Evolutionary conservation across 2,888 invertebrate species (phyloP).

Genomic region (Andrena flavipes): DNA sequence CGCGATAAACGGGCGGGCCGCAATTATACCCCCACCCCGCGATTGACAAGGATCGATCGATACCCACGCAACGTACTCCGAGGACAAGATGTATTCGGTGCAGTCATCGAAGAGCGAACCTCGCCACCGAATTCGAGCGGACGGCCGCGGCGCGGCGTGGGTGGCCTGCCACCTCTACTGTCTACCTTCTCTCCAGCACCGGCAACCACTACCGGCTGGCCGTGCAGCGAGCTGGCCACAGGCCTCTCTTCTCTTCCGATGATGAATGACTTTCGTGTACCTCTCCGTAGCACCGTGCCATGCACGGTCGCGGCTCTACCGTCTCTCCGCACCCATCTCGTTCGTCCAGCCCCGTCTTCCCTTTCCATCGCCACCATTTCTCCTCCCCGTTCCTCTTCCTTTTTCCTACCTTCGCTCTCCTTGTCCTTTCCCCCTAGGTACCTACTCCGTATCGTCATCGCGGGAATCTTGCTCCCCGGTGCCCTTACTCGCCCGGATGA

Average conservation of each 20-base stretch:
- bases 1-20: not conserved
- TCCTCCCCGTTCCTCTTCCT: not conserved
- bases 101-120: constrained; percentile 43
- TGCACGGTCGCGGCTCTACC: constrained; percentile 13
- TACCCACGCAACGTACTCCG: not conserved
- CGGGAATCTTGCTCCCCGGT: not conserved
- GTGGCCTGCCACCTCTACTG: constrained; percentile 75
- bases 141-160: constrained; percentile 74
- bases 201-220: constrained; percentile 56
- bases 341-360: constrained; percentile 1
- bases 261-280: constrained; percentile 77
- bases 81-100: not conserved
- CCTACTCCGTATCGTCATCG: not conserved
- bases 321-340: constrained; percentile 24
- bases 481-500: not conserved
- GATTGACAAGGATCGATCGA: not conserved
- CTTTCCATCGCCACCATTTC: not conserved
- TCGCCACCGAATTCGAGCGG: constrained; percentile 78
- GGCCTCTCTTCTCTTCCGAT: constrained; percentile 71
- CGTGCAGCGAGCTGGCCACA: constrained; percentile 50
- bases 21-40: too few relatives aligned
- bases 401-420: not conserved
- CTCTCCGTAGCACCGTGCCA: constrained; percentile 56
- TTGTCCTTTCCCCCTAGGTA: not conserved
- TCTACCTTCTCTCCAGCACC: constrained; percentile 37